Percentiles rank a stretch among this genome's conserved stretches.
These are phyloP conservation scores for Actinernus sp. DNA, from an alignment of 92 coral and sea anemone species.

Conservation along the genomic window DNA sequence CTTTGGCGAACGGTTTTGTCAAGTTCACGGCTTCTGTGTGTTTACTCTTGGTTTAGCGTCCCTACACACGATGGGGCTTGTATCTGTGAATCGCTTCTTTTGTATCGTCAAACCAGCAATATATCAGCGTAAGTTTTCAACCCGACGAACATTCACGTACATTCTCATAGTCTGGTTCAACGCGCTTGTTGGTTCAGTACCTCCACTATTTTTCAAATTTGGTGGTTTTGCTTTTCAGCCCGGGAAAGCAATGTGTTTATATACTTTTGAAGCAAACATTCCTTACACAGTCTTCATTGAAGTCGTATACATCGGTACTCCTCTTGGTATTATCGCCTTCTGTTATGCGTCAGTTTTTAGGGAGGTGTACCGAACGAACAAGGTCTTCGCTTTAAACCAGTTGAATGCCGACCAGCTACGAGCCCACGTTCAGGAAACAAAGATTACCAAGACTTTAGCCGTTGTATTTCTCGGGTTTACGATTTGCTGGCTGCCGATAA, in stretches of 20 bases:
- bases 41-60: conserved; percentile 55
- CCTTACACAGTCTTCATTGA: conserved; percentile 56
- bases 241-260: conserved; percentile 72
- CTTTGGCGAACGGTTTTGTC: conserved; percentile 30
- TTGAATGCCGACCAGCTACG: conserved; percentile 23
- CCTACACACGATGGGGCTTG: conserved; percentile 56
- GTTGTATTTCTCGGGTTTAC: conserved; percentile 70
- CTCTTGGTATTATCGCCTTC: conserved; percentile 26
- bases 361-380: conserved; percentile 23
- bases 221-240: conserved; percentile 64
- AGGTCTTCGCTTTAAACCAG: conserved; percentile 17
- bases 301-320: conserved; percentile 37
- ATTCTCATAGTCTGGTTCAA: conserved; percentile 40
- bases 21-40: conserved; percentile 55
- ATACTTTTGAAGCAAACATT: conserved; percentile 51
- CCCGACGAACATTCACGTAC: conserved; percentile 12
- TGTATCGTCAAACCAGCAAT: conserved; percentile 39
- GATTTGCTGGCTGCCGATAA: conserved; percentile 74
- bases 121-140: conserved; percentile 25
- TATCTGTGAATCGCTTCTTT: conserved; percentile 61
- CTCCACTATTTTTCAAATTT: conserved; percentile 44
- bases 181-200: conserved; percentile 46
- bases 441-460: conserved; percentile 70
- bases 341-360: conserved; percentile 54
- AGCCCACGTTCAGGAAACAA: conserved; percentile 67